These are phyloP conservation scores for Myopa testacea DNA, from an alignment of 2,888 invertebrate species.

Conservation along the genomic window DNA sequence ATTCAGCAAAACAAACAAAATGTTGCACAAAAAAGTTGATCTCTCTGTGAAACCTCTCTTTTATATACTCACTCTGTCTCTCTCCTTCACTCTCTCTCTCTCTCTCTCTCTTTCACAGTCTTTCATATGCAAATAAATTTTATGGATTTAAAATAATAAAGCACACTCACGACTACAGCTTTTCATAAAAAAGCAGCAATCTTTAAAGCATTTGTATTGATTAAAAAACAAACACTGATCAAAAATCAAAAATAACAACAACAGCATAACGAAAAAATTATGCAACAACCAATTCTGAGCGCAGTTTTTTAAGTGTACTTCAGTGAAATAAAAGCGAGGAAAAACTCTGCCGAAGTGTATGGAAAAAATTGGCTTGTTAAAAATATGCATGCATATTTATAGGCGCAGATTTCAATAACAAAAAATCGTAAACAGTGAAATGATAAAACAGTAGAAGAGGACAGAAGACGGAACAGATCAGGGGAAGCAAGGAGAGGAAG, in stretches of 20 bases:
- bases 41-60: too few relatives aligned
- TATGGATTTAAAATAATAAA: background rate
- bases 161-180: background rate
- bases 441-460: background rate
- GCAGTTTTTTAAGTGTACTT: conserved; percentile 9
- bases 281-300: background rate
- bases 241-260: conserved; percentile 11
- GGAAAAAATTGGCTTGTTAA: conserved; percentile 8
- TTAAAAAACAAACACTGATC: background rate
- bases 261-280: background rate
- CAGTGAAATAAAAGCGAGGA: conserved; percentile 14
- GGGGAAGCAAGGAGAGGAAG: background rate
- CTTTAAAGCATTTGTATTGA: background rate
- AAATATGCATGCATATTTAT: conserved; percentile 25
- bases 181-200: background rate
- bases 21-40: too few relatives aligned
- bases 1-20: too few relatives aligned
- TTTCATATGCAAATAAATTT: background rate
- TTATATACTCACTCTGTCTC: background rate
- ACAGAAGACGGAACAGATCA: background rate
- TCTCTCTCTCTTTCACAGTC: too few relatives aligned
- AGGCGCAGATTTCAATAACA: conserved; percentile 10
- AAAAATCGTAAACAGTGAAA: background rate
- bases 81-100: background rate
- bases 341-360: background rate